Base-by-base conservation (phyloP, 2,888 invertebrate species). In the Rhabditoides inermis region DNA sequence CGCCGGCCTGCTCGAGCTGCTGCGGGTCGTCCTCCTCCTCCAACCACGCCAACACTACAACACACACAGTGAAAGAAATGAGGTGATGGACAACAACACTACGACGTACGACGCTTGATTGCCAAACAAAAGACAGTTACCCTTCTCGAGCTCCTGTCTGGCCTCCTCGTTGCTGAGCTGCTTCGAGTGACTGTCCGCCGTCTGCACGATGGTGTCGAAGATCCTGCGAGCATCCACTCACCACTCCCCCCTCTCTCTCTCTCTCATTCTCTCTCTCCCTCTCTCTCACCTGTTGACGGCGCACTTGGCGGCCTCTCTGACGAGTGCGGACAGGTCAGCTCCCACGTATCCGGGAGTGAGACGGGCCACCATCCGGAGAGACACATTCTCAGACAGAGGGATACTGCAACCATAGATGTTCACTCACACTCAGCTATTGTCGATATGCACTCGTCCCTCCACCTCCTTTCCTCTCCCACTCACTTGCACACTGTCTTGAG, bases 311-410 rank as follows among this genome's bases (percentile, higher is more conserved):
- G 94, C 89, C 78, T 90, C 88, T 81, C 0, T 88, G 85, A 77
- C 86, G 83, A 70, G 53, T 2, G 70, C 70, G 32, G 61, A 60
- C 18, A 74, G 60, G 58, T 64, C 98, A 80, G 82, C 98, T 15
- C 92, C 95, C 32, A 94, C 94, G 81, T 86, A 95, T 0, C 95
- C 95, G 0, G 95, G 95, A 6, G 91, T 91, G 47, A 86, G 81
- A 69, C 85, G 84, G 25, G 91, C 90, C 58, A 95, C 79, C 46
- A 81, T 79, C 51, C 83, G 80, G 72, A 85, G 84, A 76, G 86
- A 84, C 65, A 92, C 83, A 68, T 56, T 84, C 2, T 84, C 79
- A 55, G 83, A 81, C 42, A 91, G 78, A 49, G 83, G 83, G 51
- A 91, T 79, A 49, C 84, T 63, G 47, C 15, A 55, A 36, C 2